phyloP scores from a whole-genome alignment of 2,113 vertebrate species.

The Phalacrocorax carbo region DNA sequence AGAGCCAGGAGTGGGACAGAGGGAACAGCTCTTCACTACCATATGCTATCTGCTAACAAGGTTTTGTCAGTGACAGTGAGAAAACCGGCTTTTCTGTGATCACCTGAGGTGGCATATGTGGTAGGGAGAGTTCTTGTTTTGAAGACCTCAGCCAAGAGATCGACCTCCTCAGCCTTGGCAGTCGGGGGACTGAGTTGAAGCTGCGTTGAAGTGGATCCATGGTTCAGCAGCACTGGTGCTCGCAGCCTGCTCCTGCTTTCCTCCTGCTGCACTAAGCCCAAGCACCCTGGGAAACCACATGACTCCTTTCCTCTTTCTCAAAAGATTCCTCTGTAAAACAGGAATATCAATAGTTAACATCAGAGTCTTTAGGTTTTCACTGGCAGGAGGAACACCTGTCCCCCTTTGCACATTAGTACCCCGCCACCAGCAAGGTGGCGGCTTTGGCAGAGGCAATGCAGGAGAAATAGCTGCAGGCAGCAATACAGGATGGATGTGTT shows the following conservation, averaged over 20 bases:
- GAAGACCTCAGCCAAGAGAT: not conserved
- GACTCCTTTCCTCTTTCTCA: not conserved
- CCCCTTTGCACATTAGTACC: not conserved
- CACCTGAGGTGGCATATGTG: not conserved
- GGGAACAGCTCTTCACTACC: not conserved
- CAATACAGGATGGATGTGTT: not conserved
- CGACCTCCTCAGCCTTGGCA: not conserved
- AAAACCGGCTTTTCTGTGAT: not conserved
- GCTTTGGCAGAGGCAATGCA: not conserved
- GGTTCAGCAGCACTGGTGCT: not conserved
- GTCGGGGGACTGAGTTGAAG: not conserved
- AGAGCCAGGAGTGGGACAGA: not conserved
- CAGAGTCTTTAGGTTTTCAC: not conserved
- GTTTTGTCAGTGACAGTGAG: not conserved
- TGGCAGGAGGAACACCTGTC: not conserved
- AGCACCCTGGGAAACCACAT: rapidly evolving
- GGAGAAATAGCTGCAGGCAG: not conserved
- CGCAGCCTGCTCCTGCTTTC: not conserved
- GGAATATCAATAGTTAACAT: not conserved
- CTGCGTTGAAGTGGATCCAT: not conserved
- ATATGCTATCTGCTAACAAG: rapidly evolving
- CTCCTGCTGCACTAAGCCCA: rapidly evolving
- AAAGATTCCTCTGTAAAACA: not conserved
- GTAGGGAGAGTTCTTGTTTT: not conserved
- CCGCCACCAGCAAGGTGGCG: not conserved